phyloP scores from a whole-genome alignment of 2,113 vertebrate species.

The Syngnathoides biaculeatus region DNA sequence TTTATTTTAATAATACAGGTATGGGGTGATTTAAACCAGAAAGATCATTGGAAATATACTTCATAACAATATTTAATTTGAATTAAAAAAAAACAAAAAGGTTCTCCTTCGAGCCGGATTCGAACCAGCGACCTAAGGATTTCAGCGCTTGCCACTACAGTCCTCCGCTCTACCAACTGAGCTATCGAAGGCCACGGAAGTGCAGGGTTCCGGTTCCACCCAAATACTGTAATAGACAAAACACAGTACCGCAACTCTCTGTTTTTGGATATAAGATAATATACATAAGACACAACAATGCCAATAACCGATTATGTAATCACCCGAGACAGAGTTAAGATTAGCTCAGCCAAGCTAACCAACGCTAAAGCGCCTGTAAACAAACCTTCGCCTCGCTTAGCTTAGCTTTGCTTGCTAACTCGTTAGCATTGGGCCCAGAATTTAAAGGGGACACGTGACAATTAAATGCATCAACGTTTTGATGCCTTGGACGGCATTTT shows the following conservation, averaged over 20 bases:
- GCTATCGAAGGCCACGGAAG: constrained; percentile 88
- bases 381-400: not conserved
- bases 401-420: not conserved
- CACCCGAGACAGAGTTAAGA: too few relatives aligned
- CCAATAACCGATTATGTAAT: not conserved
- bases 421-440: not conserved
- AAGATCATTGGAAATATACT: not conserved
- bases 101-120: constrained; percentile 11
- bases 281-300: too few relatives aligned
- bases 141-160: constrained; percentile 67
- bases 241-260: too few relatives aligned
- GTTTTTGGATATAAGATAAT: too few relatives aligned
- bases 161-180: constrained; percentile 88
- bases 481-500: not conserved
- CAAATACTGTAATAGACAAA: not conserved
- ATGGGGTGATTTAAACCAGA: not conserved
- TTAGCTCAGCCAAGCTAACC: not conserved
- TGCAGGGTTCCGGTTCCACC: too few relatives aligned
- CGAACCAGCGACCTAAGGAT: constrained; percentile 11
- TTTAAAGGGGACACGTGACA: not conserved
- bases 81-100: not conserved
- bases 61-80: not conserved
- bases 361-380: too few relatives aligned
- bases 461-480: too few relatives aligned
- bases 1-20: not conserved